Conservation (phyloP, 2,797 vertebrate genomes). For the Esox masquinongy region DNA sequence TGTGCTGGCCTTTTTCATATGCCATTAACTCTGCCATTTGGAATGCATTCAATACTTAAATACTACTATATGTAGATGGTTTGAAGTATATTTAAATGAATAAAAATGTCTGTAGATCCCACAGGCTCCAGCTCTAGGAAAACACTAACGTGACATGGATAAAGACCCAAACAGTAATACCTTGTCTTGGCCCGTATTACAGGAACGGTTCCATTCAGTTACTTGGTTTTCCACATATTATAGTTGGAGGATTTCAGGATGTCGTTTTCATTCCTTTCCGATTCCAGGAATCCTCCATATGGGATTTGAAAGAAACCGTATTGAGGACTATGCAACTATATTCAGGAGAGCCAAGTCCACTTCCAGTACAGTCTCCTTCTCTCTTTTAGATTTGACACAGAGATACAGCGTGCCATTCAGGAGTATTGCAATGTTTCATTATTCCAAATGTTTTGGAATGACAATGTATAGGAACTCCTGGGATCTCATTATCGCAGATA, state of each 20-base stretch:
- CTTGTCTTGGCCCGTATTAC: neutral
- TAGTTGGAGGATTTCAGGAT: too few species aligned
- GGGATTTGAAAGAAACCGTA: too few species aligned
- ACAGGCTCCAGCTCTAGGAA: neutral
- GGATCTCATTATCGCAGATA: conserved; percentile 13
- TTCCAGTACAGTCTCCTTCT: neutral
- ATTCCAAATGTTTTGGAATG: conserved; percentile 6
- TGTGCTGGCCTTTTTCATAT: neutral
- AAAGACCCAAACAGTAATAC: neutral
- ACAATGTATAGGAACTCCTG: conserved; percentile 6
- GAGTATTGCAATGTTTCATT: neutral
- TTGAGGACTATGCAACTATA: too few species aligned
- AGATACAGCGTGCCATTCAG: neutral
- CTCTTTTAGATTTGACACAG: neutral
- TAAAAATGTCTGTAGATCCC: neutral
- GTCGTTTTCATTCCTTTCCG: too few species aligned
- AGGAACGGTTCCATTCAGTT: too few species aligned
- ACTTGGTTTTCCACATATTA: too few species aligned
- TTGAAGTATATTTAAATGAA: neutral
- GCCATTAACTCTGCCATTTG: too few species aligned
- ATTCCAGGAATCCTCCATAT: too few species aligned
- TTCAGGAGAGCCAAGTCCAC: neutral
- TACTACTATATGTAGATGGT: too few species aligned
- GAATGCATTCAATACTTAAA: too few species aligned
- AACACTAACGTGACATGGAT: neutral